Conservation (phyloP, 2,113 vertebrate species). For the Salvelinus fontinalis region DNA sequence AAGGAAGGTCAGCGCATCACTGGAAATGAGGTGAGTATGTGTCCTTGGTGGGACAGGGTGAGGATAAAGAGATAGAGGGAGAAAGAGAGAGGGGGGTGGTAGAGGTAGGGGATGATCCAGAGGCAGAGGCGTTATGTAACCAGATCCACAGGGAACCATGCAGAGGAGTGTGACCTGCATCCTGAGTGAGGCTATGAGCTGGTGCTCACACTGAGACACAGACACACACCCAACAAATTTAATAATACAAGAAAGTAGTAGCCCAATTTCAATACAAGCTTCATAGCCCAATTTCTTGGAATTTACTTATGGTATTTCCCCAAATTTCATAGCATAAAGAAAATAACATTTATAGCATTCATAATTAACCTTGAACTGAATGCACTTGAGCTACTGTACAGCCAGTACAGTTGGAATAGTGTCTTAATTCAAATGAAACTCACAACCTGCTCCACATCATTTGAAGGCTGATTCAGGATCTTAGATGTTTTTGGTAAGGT, state of each 20-base stretch:
- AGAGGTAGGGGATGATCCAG: no score
- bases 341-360: not conserved
- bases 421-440: no score
- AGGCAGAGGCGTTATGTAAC: slow-evolving; percentile 38
- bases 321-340: not conserved
- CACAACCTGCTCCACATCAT: not conserved
- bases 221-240: no score
- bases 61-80: slow-evolving; percentile 5
- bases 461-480: not conserved
- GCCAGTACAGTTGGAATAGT: no score
- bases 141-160: slow-evolving; percentile 31
- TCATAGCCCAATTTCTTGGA: no score
- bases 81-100: not conserved
- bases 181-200: not conserved
- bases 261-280: no score
- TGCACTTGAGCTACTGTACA: no score
- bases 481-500: slow-evolving; percentile 1
- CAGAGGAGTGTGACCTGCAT: slow-evolving; percentile 43
- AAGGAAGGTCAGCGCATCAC: not conserved
- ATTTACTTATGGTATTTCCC: no score
- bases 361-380: no score
- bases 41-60: not conserved
- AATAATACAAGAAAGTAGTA: not conserved
- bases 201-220: not conserved
- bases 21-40: no score